A percentile compares a stretch with the other conserved stretches of the same genome.
These are phyloP conservation scores for Priocnemis perturbator DNA, from an alignment of 2,888 invertebrate genomes.

Conservation along the genomic window DNA sequence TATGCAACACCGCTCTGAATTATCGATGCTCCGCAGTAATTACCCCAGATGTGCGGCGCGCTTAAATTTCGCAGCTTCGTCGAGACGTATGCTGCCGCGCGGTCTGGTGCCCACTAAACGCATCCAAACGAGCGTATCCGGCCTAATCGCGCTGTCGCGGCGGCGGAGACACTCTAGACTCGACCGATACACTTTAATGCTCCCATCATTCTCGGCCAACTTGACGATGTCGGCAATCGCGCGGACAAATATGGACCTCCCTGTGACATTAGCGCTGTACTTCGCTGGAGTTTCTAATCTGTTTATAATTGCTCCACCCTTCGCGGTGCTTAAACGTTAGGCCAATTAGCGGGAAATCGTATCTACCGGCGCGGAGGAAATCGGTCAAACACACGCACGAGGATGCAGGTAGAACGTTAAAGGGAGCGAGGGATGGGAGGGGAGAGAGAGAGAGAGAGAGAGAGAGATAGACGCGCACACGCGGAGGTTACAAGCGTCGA, in stretches of 20 bases:
- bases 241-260: slow-evolving; percentile 36
- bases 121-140: too few relatives aligned
- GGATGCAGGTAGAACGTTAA: too few relatives aligned
- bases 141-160: too few relatives aligned
- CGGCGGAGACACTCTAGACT: too few relatives aligned
- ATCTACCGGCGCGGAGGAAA: slow-evolving; percentile 15
- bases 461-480: background rate
- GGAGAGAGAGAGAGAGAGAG: background rate
- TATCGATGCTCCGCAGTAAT: too few relatives aligned
- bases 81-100: too few relatives aligned
- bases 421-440: background rate
- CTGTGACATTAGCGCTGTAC: slow-evolving; percentile 54
- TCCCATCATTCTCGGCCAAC: background rate
- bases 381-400: slow-evolving; percentile 12
- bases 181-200: slow-evolving; percentile 12
- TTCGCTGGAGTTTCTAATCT: slow-evolving; percentile 63
- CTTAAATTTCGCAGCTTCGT: too few relatives aligned
- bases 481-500: background rate
- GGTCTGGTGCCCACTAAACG: too few relatives aligned
- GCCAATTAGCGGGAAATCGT: slow-evolving; percentile 61
- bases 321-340: slow-evolving; percentile 55
- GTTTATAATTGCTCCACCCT: slow-evolving; percentile 66
- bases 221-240: slow-evolving; percentile 15
- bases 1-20: too few relatives aligned
- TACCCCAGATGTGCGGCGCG: too few relatives aligned